Evolutionary conservation across 2,113 vertebrate species (phyloP), one percentile per base, ranked within the genome.

Genomic region (Spea bombifrons): DNA sequence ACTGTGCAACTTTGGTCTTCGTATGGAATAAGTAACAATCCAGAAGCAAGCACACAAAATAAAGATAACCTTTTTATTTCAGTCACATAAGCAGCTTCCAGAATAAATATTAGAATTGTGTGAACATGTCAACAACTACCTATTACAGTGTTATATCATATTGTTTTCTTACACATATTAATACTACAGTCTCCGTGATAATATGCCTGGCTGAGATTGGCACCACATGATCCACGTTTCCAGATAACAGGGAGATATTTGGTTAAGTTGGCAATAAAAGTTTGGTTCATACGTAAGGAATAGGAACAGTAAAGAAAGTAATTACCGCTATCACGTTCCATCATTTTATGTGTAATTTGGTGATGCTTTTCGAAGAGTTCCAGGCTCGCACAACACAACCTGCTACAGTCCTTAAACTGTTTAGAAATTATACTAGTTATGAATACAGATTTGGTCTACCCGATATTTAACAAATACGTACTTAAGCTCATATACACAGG

Each of bases 21-120:
- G 30, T 30, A 30, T 30, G 30, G 30, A 30, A 30, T 30, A 30
- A 30, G 30, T 30, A 30, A 30, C 1, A 30, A 30, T 30, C 30
- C 30, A 30, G 30, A 30, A 30, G 30, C 30, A 30, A 30, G 30
- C 30, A 30, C 30, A 30, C 30, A 30, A 30, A 30, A 30, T 30
- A 30, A 30, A 30, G 30, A 30, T 30, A 53, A 76, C 5, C 15
- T 17, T 52, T 77, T 77, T 77, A 77, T 77, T 77, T 63, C 53
- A 68, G 50, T 66, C 57, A 69, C 63, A 53, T 49, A 64, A 57
- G 15, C 55, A 68, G 68, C n/a, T 48, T 59, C 13, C 65, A 69
- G 53, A 77, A 70, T 77, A 68, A 77, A 70, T 30, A 30, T 77
- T 77, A 77, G 45, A 50, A 61, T 43, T 13, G 30, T 70, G 75